phyloP scores from a whole-genome alignment of 2,113 vertebrate genomes.

The Cathartes aura region DNA sequence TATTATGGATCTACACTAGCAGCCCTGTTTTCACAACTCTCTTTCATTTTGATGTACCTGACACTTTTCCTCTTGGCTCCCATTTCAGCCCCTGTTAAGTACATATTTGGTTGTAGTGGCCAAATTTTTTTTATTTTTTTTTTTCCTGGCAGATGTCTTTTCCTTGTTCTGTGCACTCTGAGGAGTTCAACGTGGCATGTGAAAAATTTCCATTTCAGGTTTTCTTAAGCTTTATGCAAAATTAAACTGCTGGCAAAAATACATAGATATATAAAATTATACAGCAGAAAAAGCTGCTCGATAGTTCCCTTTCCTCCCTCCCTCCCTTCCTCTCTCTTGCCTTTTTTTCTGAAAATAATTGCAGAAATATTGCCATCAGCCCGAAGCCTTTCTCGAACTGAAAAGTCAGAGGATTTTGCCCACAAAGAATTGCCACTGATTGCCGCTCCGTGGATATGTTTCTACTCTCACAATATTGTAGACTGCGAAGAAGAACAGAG shows the following conservation, averaged over 20 bases:
- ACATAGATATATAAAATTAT: not conserved
- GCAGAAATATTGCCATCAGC: not conserved
- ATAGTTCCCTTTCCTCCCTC: not conserved
- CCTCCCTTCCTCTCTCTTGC: not conserved
- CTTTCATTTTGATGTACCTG: constrained; percentile 36
- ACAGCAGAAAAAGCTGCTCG: not conserved
- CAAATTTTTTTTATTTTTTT: not conserved
- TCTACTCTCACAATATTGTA: constrained; percentile 65
- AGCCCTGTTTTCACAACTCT: not conserved
- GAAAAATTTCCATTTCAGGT: constrained; percentile 61
- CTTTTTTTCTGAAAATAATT: not conserved
- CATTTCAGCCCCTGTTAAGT: constrained; percentile 18
- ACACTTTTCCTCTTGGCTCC: constrained; percentile 23
- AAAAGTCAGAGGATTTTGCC: constrained; percentile 16
- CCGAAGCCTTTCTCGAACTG: not conserved
- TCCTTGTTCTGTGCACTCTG: constrained; percentile 36
- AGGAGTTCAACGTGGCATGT: constrained; percentile 50
- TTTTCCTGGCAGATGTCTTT: constrained; percentile 10
- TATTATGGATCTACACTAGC: not conserved
- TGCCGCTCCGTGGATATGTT: not conserved
- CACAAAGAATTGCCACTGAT: not conserved
- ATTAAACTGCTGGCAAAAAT: constrained; percentile 34
- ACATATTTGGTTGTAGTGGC: constrained; percentile 8
- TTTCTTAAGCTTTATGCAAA: constrained; percentile 34
- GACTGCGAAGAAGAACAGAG: constrained; percentile 31